A percentile compares a stretch with the other conserved stretches of the same genome.
Conservation (phyloP, 2,113 vertebrate species). For the Mobula birostris region DNA sequence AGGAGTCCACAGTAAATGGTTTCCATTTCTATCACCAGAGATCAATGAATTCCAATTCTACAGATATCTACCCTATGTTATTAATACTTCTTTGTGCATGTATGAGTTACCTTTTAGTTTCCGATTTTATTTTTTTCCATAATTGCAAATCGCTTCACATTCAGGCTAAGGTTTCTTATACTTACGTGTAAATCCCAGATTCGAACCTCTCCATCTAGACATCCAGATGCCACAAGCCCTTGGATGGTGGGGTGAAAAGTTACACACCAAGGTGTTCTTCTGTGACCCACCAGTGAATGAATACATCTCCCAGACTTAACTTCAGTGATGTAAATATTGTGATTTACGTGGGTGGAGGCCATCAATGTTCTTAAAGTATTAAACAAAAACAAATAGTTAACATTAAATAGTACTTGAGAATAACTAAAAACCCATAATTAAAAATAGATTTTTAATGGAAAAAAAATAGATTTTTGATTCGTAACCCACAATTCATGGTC, state of each 20-base stretch:
- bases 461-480: too few species aligned
- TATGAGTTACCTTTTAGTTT: not conserved
- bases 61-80: not conserved
- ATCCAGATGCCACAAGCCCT: constrained; percentile 93
- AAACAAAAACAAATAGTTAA: not conserved
- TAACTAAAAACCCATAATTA: not conserved
- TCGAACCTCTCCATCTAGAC: constrained; percentile 94
- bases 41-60: not conserved
- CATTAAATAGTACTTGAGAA: not conserved
- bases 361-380: constrained; percentile 73
- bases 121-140: not conserved
- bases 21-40: not conserved
- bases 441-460: too few species aligned
- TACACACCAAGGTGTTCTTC: constrained; percentile 95
- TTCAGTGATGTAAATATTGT: constrained; percentile 98
- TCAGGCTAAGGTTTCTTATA: constrained; percentile 39
- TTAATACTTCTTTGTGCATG: not conserved
- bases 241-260: constrained; percentile 97
- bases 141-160: too few species aligned
- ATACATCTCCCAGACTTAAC: constrained; percentile 97
- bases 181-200: constrained; percentile 99
- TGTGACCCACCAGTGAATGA: constrained; percentile 92
- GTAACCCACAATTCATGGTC: not conserved
- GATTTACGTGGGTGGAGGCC: constrained; percentile 98
- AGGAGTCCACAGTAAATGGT: not conserved